A percentile compares a stretch with the other conserved stretches of the same genome.
phyloP scores from a whole-genome alignment of 2,888 invertebrate species.

The Synanthedon formicaeformis region DNA sequence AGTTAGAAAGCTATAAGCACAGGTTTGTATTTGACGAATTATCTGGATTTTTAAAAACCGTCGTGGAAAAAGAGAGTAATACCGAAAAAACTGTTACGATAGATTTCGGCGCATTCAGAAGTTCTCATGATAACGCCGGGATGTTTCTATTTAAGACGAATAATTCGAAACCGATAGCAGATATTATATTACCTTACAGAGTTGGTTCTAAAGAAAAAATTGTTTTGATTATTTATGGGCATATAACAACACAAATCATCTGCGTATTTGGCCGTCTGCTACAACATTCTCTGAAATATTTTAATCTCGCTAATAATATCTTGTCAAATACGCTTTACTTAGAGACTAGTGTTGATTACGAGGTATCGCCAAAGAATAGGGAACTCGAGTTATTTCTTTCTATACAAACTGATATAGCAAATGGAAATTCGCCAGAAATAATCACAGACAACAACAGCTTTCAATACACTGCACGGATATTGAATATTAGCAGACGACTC shows the following conservation, averaged over 20 bases:
- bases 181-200: conserved; percentile 78
- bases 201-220: conserved; percentile 63
- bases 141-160: conserved; percentile 96
- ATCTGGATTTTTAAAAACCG: conserved; percentile 83
- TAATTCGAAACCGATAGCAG: conserved; percentile 81
- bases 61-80: conserved; percentile 70
- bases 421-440: conserved; percentile 82
- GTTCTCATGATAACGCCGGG: conserved; percentile 89
- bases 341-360: conserved; percentile 86
- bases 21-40: conserved; percentile 84
- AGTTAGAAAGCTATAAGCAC: conserved; percentile 84
- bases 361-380: conserved; percentile 83
- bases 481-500: conserved; percentile 82
- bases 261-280: conserved; percentile 82
- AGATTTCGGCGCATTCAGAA: conserved; percentile 88
- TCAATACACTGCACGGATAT: conserved; percentile 81
- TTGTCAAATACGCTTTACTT: conserved; percentile 80
- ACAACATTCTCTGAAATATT: conserved; percentile 83
- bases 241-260: conserved; percentile 83
- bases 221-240: conserved; percentile 86
- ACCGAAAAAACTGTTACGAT: conserved; percentile 45
- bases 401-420: conserved; percentile 84
- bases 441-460: conserved; percentile 94
- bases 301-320: conserved; percentile 75
- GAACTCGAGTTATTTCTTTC: conserved; percentile 93